Percentiles rank a stretch among this genome's conserved stretches.
Conservation (phyloP, 2,797 vertebrate species). For the Cryptoprocta ferox region DNA sequence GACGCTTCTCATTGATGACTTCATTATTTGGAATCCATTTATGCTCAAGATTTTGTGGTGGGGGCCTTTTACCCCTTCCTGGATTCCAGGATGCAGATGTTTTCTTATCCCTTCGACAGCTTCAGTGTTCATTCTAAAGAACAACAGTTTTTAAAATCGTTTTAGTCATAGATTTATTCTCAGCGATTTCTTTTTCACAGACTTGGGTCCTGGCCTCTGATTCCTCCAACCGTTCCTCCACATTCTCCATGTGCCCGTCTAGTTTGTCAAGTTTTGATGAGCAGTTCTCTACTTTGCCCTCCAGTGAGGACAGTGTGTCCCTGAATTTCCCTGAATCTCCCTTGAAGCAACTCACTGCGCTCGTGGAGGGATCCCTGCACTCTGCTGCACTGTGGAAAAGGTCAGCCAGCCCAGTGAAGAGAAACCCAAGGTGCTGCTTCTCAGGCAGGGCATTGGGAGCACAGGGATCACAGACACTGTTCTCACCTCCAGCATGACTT, state of each 20-base stretch:
- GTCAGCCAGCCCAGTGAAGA: conserved; percentile 86
- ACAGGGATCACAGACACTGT: conserved; percentile 83
- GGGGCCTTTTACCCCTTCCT: conserved; percentile 82
- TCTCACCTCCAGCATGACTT: conserved; percentile 81
- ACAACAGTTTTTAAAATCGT: conserved; percentile 85
- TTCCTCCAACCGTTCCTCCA: conserved; percentile 89
- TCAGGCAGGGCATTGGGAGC: conserved; percentile 86
- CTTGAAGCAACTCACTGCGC: conserved; percentile 87
- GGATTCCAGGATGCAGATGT: conserved; percentile 83
- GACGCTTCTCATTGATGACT: conserved; percentile 68
- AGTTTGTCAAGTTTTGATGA: conserved; percentile 89
- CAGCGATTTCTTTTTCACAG: conserved; percentile 91
- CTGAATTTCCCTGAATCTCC: conserved; percentile 88
- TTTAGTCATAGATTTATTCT: conserved; percentile 89
- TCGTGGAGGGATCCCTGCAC: conserved; percentile 87
- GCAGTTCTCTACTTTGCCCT: conserved; percentile 90
- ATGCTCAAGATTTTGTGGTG: conserved; percentile 70
- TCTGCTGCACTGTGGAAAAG: conserved; percentile 87
- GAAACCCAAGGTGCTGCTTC: conserved; percentile 84
- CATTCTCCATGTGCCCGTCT: conserved; percentile 90
- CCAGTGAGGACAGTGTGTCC: conserved; percentile 89
- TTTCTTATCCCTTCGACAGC: conserved; percentile 83
- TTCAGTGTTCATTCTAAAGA: conserved; percentile 87
- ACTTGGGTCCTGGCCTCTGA: conserved; percentile 90
- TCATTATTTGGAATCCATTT: conserved; percentile 78